A percentile compares a stretch with the other conserved stretches of the same genome.
Conservation (phyloP, 2,113 vertebrate species). For the Passer domesticus region DNA sequence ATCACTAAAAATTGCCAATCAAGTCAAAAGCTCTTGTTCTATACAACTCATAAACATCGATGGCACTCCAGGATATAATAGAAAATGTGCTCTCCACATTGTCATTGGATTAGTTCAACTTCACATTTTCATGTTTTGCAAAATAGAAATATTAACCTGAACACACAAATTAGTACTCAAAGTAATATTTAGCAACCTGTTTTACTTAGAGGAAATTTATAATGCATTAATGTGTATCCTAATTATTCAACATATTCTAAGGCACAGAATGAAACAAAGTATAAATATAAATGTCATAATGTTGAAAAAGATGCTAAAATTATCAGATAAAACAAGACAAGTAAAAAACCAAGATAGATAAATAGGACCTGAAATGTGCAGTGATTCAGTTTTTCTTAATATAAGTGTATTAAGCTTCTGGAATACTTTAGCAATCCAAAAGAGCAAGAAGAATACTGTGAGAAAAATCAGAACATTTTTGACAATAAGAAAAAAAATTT, state of each 20-base stretch:
- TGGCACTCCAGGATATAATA: neutral
- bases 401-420: neutral
- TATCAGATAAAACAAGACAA: neutral
- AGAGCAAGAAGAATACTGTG: neutral
- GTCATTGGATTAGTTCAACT: neutral
- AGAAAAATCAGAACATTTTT: neutral
- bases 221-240: neutral
- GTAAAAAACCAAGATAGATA: neutral
- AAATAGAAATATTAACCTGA: slow-evolving; percentile 1
- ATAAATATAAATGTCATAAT: neutral
- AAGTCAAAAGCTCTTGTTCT: slow-evolving; percentile 20
- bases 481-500: neutral
- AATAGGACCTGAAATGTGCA: neutral
- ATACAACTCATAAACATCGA: slow-evolving; percentile 3
- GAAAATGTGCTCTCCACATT: neutral
- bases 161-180: neutral
- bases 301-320: neutral
- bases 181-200: neutral
- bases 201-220: neutral
- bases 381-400: neutral
- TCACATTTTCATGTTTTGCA: neutral
- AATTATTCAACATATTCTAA: neutral
- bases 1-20: slow-evolving; percentile 9
- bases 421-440: neutral
- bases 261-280: neutral